Conservation (phyloP, 2,113 vertebrate species). For the Vicugna pacos region DNA sequence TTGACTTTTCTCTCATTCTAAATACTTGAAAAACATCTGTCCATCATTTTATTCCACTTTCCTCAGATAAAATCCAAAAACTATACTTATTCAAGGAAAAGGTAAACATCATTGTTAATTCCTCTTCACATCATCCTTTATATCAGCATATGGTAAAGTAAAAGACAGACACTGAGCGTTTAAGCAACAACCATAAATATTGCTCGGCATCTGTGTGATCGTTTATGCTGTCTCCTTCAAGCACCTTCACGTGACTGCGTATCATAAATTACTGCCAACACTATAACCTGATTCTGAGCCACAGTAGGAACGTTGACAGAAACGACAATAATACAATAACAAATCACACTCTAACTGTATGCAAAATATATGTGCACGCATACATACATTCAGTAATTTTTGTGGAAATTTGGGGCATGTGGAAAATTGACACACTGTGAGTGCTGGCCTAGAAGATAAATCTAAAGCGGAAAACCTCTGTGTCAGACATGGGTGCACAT, state of each 20-base stretch:
- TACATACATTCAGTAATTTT: neutral
- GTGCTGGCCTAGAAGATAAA: neutral
- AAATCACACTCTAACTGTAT: neutral
- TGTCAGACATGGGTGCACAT: neutral
- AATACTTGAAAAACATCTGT: neutral
- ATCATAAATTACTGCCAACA: neutral
- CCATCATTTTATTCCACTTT: neutral
- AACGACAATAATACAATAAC: neutral
- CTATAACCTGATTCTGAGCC: neutral
- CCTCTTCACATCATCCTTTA: neutral
- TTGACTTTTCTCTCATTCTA: neutral
- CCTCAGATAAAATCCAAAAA: neutral
- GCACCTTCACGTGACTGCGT: neutral
- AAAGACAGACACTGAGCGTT: neutral
- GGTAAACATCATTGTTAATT: neutral
- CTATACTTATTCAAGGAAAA: neutral
- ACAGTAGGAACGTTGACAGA: neutral
- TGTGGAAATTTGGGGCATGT: neutral
- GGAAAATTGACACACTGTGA: neutral
- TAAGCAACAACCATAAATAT: neutral
- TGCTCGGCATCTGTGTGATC: neutral
- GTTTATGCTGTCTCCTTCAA: neutral
- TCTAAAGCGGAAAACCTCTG: neutral
- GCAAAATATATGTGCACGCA: neutral
- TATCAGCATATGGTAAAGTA: neutral